Evolutionary conservation across 1,140 invertebrate genomes (phyloP).

Genomic region (Lysiphlebus fabarum): DNA sequence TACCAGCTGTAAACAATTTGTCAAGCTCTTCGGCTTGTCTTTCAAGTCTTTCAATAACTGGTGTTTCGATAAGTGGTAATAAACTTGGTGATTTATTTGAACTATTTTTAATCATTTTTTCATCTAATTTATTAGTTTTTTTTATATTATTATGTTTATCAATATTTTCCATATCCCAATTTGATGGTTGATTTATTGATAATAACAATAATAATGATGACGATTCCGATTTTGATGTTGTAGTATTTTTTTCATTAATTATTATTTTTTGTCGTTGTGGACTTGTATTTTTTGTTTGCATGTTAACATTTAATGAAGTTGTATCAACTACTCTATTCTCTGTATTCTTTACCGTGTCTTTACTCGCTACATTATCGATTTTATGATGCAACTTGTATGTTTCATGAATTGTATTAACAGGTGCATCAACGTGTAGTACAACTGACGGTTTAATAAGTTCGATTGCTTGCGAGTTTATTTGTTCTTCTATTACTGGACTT

Average conservation of each 20-base stretch:
- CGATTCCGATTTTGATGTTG: neutral
- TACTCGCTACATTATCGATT: constrained; percentile 23
- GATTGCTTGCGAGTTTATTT: constrained; percentile 8
- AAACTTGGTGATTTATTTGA: neutral
- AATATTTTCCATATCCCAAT: constrained; percentile 28
- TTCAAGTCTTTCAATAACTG: constrained; percentile 20
- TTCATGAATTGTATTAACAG: constrained; percentile 4
- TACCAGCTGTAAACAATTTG: constrained; percentile 42
- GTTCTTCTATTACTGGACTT: neutral
- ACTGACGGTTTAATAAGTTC: neutral
- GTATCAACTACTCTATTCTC: neutral
- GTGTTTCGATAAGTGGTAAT: constrained; percentile 17
- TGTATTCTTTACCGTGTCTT: constrained; percentile 15
- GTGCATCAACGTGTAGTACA: neutral
- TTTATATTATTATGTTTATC: constrained; percentile 38
- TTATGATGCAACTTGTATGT: neutral
- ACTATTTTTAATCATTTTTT: neutral
- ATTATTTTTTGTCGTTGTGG: neutral
- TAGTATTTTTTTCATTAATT: neutral
- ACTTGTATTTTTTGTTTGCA: neutral
- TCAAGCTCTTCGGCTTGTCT: constrained; percentile 35
- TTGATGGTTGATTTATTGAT: neutral
- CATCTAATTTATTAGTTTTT: constrained; percentile 6
- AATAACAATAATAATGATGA: neutral
- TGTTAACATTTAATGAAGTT: neutral